These are phyloP conservation scores for Aplodontia rufa DNA, from an alignment of 2,113 vertebrate genomes.

Conservation along the genomic window DNA sequence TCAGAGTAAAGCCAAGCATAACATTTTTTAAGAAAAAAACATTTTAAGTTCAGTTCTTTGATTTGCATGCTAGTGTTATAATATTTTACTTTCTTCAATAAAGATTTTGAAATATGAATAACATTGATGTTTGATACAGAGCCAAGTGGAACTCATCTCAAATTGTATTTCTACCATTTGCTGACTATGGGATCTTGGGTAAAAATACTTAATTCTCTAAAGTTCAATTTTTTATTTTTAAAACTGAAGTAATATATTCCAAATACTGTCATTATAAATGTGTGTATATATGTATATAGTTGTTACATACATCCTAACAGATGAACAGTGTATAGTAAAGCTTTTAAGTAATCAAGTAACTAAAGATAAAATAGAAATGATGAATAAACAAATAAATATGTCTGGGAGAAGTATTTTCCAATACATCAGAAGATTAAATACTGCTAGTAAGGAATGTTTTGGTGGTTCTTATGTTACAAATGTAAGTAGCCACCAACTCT, in stretches of 20 bases:
- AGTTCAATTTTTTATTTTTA: neutral
- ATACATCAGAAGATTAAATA: neutral
- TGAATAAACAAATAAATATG: neutral
- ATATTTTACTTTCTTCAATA: slow-evolving; percentile 26
- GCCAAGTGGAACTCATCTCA: neutral
- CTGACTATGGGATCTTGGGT: neutral
- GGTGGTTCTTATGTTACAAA: neutral
- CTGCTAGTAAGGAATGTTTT: neutral
- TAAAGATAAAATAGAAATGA: neutral
- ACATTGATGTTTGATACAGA: neutral
- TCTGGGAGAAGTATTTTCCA: neutral
- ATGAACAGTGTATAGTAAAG: neutral
- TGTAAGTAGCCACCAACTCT: neutral
- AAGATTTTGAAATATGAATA: neutral
- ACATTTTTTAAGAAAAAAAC: neutral
- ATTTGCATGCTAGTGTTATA: neutral
- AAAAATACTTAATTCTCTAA: neutral
- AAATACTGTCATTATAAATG: neutral
- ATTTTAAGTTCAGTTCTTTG: neutral
- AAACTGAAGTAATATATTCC: neutral
- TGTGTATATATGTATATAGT: neutral
- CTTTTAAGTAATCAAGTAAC: neutral
- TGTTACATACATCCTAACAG: neutral
- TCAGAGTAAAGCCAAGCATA: neutral
- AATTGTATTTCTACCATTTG: neutral